phyloP scores from a whole-genome alignment of 2,113 vertebrate genomes.

The Ophthalmolycus amberensis region DNA sequence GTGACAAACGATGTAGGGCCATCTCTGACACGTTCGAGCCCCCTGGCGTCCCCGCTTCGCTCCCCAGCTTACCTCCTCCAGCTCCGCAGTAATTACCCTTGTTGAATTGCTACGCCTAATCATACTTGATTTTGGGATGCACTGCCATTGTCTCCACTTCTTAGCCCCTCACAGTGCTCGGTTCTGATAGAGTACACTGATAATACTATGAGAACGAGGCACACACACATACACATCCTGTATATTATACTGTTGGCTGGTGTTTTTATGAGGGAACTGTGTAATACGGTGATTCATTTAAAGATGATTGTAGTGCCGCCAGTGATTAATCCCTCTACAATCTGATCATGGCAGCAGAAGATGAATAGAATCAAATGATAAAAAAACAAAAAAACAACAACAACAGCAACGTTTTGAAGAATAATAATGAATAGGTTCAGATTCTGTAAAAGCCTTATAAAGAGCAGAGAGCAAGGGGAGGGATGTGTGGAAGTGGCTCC shows the following conservation, averaged over 20 bases:
- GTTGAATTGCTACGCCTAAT: constrained; percentile 82
- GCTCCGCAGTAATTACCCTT: constrained; percentile 79
- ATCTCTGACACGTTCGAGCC: constrained; percentile 69
- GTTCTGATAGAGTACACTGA: constrained; percentile 76
- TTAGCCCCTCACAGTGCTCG: constrained; percentile 73
- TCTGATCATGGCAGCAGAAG: constrained; percentile 68
- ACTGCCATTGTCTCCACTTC: constrained; percentile 79
- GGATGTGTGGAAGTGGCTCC: constrained; percentile 71
- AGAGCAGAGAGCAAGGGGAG: constrained; percentile 63
- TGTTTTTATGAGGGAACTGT: constrained; percentile 52
- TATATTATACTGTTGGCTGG: constrained; percentile 45
- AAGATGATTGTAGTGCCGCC: constrained; percentile 70
- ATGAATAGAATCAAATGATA: constrained; percentile 47
- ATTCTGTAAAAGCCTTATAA: constrained; percentile 71
- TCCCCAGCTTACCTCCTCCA: constrained; percentile 69
- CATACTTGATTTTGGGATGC: constrained; percentile 82
- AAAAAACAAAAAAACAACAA: constrained; percentile 31
- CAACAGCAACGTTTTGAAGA: constrained; percentile 61
- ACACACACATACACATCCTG: constrained; percentile 26
- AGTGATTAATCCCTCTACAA: constrained; percentile 75
- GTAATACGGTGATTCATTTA: constrained; percentile 73
- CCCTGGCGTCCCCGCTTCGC: constrained; percentile 58
- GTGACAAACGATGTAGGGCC: constrained; percentile 74
- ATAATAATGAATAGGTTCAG: constrained; percentile 75
- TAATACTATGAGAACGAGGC: constrained; percentile 59